A percentile compares a stretch with the other conserved stretches of the same genome.
These are phyloP conservation scores for Micrasema minimum DNA, from an alignment of 1,140 invertebrate genomes.

Conservation along the genomic window DNA sequence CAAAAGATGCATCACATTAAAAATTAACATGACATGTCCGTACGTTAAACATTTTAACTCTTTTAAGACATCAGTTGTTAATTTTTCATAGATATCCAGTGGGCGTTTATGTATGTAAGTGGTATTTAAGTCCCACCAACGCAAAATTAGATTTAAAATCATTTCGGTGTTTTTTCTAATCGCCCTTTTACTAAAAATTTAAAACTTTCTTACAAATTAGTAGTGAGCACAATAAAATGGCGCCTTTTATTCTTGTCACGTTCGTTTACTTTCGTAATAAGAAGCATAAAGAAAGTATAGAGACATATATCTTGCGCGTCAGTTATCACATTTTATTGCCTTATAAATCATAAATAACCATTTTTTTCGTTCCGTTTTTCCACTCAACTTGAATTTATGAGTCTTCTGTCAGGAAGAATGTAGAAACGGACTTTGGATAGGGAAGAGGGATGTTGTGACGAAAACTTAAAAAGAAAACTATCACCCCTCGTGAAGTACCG, in stretches of 20 bases:
- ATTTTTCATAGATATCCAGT: too few species aligned
- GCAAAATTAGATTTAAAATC: conserved; percentile 26
- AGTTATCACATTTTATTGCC: conserved; percentile 48
- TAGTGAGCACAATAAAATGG: conserved; percentile 3
- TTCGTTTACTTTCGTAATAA: conserved; percentile 11
- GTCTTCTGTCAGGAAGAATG: conserved; percentile 11
- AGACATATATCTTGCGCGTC: conserved; percentile 33
- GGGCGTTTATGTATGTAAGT: too few species aligned
- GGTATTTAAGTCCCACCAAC: too few species aligned
- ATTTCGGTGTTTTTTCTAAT: conserved; percentile 13
- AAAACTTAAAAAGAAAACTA: too few species aligned
- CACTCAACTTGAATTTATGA: conserved; percentile 37
- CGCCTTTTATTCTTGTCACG: conserved; percentile 20
- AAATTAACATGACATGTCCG: too few species aligned
- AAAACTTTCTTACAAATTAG: neutral
- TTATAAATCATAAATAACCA: conserved; percentile 47
- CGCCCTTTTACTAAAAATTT: neutral
- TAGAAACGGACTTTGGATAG: too few species aligned
- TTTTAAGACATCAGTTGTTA: too few species aligned
- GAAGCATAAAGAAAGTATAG: conserved; percentile 31
- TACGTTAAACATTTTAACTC: too few species aligned
- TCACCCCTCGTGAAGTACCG: too few species aligned
- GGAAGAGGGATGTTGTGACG: too few species aligned
- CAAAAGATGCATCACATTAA: too few species aligned
- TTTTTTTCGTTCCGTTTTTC: conserved; percentile 39